Conservation (phyloP, 1,140 invertebrate species). For the Apocrypta bakeri region DNA sequence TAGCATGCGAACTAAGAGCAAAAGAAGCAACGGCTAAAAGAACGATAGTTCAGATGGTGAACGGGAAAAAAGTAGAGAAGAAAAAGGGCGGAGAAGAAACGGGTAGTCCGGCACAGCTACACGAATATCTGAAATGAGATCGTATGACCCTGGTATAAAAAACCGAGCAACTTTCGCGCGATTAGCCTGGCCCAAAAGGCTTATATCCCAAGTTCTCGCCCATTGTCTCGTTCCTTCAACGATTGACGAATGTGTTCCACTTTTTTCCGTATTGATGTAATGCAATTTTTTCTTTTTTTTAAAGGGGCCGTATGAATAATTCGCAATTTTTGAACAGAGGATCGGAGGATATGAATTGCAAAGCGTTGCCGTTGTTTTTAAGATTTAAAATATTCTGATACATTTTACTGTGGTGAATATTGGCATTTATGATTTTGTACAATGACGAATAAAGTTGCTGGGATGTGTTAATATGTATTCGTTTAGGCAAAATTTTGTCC, state of each 20-base stretch:
- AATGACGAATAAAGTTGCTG: no score
- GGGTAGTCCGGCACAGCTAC: slow-evolving; percentile 51
- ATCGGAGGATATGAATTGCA: neutral
- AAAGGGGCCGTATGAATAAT: neutral
- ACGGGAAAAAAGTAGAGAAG: slow-evolving; percentile 18
- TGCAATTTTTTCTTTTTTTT: neutral
- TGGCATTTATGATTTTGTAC: neutral
- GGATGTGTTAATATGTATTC: no score
- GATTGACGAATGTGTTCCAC: neutral
- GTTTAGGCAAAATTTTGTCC: no score
- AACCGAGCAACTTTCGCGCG: neutral
- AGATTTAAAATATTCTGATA: neutral
- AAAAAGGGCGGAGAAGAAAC: slow-evolving; percentile 48
- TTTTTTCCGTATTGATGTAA: neutral
- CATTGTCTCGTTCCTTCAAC: neutral
- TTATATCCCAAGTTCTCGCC: slow-evolving; percentile 4
- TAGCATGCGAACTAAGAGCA: no score
- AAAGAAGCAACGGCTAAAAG: neutral
- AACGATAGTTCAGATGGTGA: neutral
- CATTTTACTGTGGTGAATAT: neutral
- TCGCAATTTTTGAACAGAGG: neutral
- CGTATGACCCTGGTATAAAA: slow-evolving; percentile 46
- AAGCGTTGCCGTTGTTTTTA: neutral
- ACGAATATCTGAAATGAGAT: slow-evolving; percentile 63
- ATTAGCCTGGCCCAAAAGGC: neutral